Base-by-base conservation (phyloP, 2,888 invertebrate genomes). In the Heliconius erato region DNA sequence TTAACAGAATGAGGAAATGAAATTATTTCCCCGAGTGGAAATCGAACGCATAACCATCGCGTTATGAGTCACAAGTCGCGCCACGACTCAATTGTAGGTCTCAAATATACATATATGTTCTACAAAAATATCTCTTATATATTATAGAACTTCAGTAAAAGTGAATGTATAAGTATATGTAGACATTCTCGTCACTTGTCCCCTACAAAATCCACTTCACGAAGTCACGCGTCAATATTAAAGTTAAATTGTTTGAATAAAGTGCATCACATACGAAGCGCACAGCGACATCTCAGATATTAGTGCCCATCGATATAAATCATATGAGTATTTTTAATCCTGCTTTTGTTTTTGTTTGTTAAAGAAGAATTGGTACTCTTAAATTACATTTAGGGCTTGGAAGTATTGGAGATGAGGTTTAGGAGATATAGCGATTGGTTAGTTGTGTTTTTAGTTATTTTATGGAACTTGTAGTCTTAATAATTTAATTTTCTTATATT, bases 201-300 rank as follows among this genome's bases (percentile, higher is more conserved):
- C 90, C 85, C 26, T n/a, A 71, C 40, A 71, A 83, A 65, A 84
- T 59, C 77, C 76, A 81, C 28, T 74, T 82, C 88, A 87, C 86
- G 85, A 88, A 90, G 92, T 92, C 92, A 93, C 92, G 93, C 92
- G 88, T 87, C 85, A 87, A 87, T 88, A 91, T 92, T 92, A 92
- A 91, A 90, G 90, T 92, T 92, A 92, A 94, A 91, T 92, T 91
- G 91, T 90, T 93, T 90, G 89, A 94, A 94, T 93, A 92, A 91
- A 93, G 91, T 91, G 93, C 93, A 93, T 94, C 91, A 87, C 87
- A 86, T 85, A 82, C 23, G 80, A 82, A 59, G 71, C 49, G 65
- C 68, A 40, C 67, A 84, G 72, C 69, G 85, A 83, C 84, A 83
- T 83, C 83, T 79, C 72, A 40, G 68, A 77, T 74, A 65, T 71